Base-by-base conservation (phyloP, 2,888 invertebrate genomes). In the Acanthococcus lagerstroemiae region DNA sequence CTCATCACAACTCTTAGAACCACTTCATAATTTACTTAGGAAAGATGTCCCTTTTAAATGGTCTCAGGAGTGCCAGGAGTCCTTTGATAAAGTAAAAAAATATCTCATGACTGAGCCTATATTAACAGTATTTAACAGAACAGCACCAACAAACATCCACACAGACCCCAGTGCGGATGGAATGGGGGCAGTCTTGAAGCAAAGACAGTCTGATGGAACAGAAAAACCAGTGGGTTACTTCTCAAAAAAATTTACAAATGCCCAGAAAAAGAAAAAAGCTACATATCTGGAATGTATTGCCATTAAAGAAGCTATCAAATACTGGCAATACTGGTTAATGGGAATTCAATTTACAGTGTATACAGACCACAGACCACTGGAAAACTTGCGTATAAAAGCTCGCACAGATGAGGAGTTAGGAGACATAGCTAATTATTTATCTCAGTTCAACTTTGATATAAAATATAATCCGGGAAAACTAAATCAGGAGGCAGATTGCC, bases 91-190 rank as follows among this genome's bases (percentile, higher is more conserved):
- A 54, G 37, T 71, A 55, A 72, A 71, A 69, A 48, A 56, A 25
- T 66, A 69, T 46, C 57, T 72, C 48, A 72, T 73, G 44, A 68
- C 70, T 7, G 22, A 71, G 70, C 72, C 72, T 19, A 63, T 72
- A 22, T 61, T 74, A 63, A 67, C 66, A 30, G 72, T 73, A 46
- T 74, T 69, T 65, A 72, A 73, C 50, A 69, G 67, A 63, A 66
- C 72, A 15, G 19, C 68, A 26, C 70, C 70, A 52, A 72, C 72
- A 19, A 46, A 70, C 7, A 72, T 74, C 15, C 71, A 70, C 37
- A 72, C 73, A 17, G 73, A 74, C 65, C 73, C 71, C n/a, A 70
- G 69, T 44, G 48, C 71, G 24, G 61, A n/a, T n/a, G n/a, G n/a
- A n/a, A n/a, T n/a, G n/a, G n/a, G n/a, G n/a, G n/a, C n/a, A n/a